Percentiles rank a stretch among this genome's conserved stretches.
phyloP scores from a whole-genome alignment of 2,113 vertebrate genomes.

The Vidua macroura region DNA sequence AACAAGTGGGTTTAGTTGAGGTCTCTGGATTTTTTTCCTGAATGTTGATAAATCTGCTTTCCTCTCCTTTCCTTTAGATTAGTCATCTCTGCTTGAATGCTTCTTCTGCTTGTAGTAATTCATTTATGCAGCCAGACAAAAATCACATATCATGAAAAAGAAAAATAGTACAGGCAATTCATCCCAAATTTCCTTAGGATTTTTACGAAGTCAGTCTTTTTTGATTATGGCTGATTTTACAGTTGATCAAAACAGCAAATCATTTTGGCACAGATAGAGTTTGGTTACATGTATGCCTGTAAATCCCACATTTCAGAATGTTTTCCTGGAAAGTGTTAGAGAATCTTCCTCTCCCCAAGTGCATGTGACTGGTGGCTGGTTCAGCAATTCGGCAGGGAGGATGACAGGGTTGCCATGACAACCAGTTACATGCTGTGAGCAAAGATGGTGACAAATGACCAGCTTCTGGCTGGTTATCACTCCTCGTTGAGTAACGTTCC shows the following conservation, averaged over 20 bases:
- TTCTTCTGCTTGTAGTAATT: neutral
- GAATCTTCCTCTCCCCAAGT: neutral
- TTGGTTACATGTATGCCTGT: neutral
- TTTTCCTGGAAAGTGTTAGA: conserved; percentile 22
- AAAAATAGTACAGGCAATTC: neutral
- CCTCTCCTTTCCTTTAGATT: neutral
- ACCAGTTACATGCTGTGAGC: conserved; percentile 60
- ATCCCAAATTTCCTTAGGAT: neutral
- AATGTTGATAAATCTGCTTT: neutral
- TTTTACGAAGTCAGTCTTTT: neutral
- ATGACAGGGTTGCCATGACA: conserved; percentile 78
- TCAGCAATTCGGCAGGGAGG: conserved; percentile 63
- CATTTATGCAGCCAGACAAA: neutral
- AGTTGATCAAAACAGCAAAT: neutral
- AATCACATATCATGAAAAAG: neutral
- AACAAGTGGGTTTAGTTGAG: neutral
- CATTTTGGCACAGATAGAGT: neutral
- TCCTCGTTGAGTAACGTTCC: conserved; percentile 36
- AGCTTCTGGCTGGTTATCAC: conserved; percentile 57
- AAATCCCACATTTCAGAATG: neutral
- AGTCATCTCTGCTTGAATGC: neutral
- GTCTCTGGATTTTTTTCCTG: neutral
- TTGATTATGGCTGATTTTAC: neutral
- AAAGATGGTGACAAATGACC: conserved; percentile 59
- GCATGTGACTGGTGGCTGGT: conserved; percentile 6